Conservation (phyloP, 2,113 vertebrate genomes). For the Trochalopteron elliotii region DNA sequence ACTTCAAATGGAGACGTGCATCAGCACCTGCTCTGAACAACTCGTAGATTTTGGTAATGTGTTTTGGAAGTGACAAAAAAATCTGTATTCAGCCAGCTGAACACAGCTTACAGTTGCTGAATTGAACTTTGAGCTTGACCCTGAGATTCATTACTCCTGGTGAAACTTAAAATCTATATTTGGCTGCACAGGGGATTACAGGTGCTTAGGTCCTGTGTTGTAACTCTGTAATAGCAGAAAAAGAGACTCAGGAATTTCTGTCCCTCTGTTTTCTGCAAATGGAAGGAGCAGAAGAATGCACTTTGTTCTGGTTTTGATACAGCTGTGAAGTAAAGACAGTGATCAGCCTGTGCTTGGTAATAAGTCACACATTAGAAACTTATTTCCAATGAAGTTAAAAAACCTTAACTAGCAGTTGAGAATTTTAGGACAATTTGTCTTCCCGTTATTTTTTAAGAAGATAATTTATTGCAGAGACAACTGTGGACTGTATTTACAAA, state of each 20-base stretch:
- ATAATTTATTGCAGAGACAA: neutral
- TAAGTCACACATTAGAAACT: neutral
- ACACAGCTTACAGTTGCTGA: neutral
- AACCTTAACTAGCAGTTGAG: neutral
- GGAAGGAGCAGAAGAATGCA: neutral
- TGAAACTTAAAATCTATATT: neutral
- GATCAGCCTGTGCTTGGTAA: neutral
- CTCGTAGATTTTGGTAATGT: neutral
- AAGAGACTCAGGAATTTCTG: neutral
- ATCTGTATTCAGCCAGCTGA: neutral
- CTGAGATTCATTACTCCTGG: neutral
- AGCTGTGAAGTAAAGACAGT: neutral
- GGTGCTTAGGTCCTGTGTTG: neutral
- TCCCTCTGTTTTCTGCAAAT: neutral
- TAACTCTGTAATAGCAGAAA: neutral
- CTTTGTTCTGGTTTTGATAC: neutral
- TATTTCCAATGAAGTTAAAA: neutral
- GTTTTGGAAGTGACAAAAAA: slow-evolving; percentile 4
- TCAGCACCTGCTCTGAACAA: slow-evolving; percentile 23
- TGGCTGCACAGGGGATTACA: neutral
- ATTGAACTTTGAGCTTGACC: neutral
- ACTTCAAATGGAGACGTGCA: neutral
- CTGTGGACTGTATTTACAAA: neutral
- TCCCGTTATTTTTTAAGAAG: neutral
- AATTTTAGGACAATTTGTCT: neutral